Conservation (phyloP, 2,113 vertebrate species). For the Megatriorchis doriae region DNA sequence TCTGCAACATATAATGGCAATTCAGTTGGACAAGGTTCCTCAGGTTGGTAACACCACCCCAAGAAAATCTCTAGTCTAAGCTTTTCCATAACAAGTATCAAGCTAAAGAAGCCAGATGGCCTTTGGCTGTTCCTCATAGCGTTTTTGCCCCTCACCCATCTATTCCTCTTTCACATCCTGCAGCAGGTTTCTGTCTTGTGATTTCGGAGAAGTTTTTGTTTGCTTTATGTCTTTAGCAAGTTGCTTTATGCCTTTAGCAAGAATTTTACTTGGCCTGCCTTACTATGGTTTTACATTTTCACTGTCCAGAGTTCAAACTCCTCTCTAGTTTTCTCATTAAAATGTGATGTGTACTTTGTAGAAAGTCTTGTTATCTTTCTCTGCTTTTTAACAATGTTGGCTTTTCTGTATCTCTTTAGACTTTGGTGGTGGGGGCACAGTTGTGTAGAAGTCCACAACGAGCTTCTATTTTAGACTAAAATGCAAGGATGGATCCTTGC, state of each 20-base stretch:
- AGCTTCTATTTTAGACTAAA: neutral
- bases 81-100: neutral
- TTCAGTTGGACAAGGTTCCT: neutral
- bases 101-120: neutral
- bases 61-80: neutral
- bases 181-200: neutral
- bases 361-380: neutral
- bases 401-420: neutral
- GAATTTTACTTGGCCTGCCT: neutral
- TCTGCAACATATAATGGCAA: neutral
- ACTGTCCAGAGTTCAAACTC: too few species aligned
- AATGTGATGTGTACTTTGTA: rapidly evolving
- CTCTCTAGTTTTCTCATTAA: neutral
- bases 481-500: neutral
- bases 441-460: neutral
- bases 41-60: neutral
- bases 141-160: neutral
- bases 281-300: neutral
- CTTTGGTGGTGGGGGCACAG: neutral
- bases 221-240: neutral
- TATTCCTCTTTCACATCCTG: neutral
- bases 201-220: neutral
- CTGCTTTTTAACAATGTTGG: neutral
- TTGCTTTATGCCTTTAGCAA: neutral
- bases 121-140: neutral